phyloP scores from a whole-genome alignment of 2,888 invertebrate species.

The Chironomus riparius region DNA sequence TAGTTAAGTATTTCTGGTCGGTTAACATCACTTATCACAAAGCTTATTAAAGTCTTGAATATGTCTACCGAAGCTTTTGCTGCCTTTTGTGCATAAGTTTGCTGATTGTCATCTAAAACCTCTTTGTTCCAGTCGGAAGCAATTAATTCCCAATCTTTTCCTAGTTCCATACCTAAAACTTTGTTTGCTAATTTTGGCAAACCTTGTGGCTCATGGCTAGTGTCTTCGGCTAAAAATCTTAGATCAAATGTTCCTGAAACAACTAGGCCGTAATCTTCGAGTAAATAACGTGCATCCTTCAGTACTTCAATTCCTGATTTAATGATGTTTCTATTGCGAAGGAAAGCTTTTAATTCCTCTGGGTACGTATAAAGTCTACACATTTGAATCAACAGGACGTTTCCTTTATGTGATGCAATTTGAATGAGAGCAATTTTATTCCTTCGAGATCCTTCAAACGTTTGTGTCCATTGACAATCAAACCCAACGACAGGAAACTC shows the following conservation, averaged over 20 bases:
- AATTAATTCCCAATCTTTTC: neutral
- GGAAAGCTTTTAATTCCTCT: neutral
- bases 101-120: neutral
- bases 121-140: neutral
- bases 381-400: neutral
- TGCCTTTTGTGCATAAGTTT: neutral
- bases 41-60: neutral
- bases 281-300: neutral
- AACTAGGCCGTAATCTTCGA: neutral
- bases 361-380: neutral
- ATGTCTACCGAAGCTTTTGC: neutral
- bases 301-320: neutral
- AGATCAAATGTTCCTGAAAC: conserved; percentile 1
- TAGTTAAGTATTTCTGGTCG: neutral
- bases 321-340: neutral
- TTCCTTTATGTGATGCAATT: neutral
- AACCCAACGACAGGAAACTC: neutral
- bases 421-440: neutral
- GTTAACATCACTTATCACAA: neutral
- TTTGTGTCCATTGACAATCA: conserved; percentile 4
- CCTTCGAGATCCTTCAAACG: neutral
- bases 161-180: neutral
- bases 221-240: neutral
- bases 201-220: neutral
- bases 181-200: neutral